These are phyloP conservation scores for Mobula hypostoma DNA, from an alignment of 2,113 vertebrate genomes.

Conservation along the genomic window DNA sequence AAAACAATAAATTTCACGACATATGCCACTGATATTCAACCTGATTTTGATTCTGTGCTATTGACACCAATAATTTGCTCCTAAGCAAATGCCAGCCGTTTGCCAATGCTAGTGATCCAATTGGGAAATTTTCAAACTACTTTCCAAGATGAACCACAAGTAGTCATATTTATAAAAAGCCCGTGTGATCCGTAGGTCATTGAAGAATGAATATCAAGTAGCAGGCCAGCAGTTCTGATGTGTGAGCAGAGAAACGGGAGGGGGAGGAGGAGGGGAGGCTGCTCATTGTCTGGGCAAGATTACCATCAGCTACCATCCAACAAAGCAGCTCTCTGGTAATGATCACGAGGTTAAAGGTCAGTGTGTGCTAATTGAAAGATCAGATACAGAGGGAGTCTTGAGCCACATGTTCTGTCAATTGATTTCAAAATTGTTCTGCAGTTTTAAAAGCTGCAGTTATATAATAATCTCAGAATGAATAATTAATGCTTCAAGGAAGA, in stretches of 20 bases:
- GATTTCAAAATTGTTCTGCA: neutral
- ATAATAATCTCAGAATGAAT: constrained; percentile 1
- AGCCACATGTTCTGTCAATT: neutral
- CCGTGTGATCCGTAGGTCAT: neutral
- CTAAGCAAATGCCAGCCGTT: neutral
- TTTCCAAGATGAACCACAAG: neutral
- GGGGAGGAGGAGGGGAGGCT: no score
- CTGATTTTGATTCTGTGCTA: neutral
- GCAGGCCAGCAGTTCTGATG: neutral
- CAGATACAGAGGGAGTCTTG: neutral
- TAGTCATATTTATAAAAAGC: neutral
- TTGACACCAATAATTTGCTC: neutral
- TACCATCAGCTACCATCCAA: no score
- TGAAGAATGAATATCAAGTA: neutral
- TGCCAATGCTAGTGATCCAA: no score
- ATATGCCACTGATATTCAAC: no score
- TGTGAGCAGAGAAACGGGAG: neutral
- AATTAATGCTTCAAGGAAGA: constrained; percentile 18
- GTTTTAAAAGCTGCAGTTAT: neutral
- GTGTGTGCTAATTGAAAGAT: neutral
- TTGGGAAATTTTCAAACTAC: neutral
- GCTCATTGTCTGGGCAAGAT: neutral
- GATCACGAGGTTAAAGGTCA: neutral
- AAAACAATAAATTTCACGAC: no score
- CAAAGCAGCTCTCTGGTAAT: neutral